Evolutionary conservation across 2,113 vertebrate genomes (phyloP).

Genomic region (Cyanoliseus patagonus): DNA sequence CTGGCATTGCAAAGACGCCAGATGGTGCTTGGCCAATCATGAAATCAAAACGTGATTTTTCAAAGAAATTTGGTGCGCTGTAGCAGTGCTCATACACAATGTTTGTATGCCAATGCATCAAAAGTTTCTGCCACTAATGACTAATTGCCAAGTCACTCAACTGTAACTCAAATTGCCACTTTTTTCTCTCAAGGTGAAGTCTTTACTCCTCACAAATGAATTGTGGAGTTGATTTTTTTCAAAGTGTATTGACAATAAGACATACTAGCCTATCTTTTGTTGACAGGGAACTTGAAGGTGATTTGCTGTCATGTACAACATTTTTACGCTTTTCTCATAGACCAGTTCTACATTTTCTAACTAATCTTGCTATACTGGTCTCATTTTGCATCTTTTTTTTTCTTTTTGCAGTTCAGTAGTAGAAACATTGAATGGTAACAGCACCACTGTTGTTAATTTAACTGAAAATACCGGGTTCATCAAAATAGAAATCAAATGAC

Average conservation of each 20-base stretch:
- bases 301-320: neutral
- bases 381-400: neutral
- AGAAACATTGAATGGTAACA: neutral
- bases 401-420: neutral
- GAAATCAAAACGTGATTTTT: conserved; percentile 16
- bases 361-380: neutral
- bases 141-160: neutral
- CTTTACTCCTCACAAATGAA: neutral
- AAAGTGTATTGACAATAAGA: neutral
- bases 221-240: neutral
- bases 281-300: neutral
- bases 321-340: neutral
- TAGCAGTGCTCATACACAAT: neutral
- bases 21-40: conserved; percentile 31
- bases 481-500: neutral
- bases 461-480: neutral
- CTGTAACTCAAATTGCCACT: neutral
- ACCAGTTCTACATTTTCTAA: neutral
- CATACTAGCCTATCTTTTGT: neutral
- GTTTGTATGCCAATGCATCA: neutral
- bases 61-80: neutral
- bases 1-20: neutral
- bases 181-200: neutral
- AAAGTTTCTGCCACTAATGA: neutral
- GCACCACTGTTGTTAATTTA: neutral